Evolutionary conservation across 2,113 vertebrate genomes (phyloP).

Genomic region (Hemichromis elongatus): DNA sequence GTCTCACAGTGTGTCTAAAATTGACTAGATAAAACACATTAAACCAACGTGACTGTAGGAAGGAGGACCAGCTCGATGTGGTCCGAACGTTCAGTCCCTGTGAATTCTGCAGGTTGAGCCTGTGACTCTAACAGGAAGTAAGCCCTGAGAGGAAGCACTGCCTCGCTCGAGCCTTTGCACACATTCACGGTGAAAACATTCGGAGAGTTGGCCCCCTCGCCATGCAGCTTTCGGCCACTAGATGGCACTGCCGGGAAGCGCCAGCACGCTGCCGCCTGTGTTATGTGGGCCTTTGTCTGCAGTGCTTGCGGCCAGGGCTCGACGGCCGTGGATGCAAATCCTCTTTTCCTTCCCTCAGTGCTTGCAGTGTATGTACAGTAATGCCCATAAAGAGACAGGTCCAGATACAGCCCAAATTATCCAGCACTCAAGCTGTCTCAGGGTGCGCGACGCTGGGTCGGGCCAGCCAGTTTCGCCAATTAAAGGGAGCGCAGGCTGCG

Average conservation of each 20-base stretch:
- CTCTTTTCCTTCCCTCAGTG: slow-evolving; percentile 34
- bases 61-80: neutral
- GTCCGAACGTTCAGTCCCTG: neutral
- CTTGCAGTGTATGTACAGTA: slow-evolving; percentile 66
- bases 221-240: slow-evolving; percentile 30
- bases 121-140: slow-evolving; percentile 43
- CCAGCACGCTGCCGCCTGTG: neutral
- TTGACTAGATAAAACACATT: neutral
- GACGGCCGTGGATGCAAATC: slow-evolving; percentile 54
- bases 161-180: neutral
- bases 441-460: slow-evolving; percentile 47
- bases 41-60: neutral
- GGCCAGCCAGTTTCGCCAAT: slow-evolving; percentile 51
- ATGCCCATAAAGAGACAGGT: slow-evolving; percentile 55
- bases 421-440: slow-evolving; percentile 51
- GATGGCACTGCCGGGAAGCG: slow-evolving; percentile 69
- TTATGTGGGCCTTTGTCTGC: slow-evolving; percentile 60
- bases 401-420: slow-evolving; percentile 61
- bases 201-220: slow-evolving; percentile 1
- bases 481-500: slow-evolving; percentile 41
- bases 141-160: slow-evolving; percentile 30
- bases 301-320: slow-evolving; percentile 53
- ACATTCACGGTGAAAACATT: neutral
- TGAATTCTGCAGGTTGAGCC: slow-evolving; percentile 43
- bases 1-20: too few species aligned